Base-by-base conservation (phyloP, 2,113 vertebrate species). In the Vanacampus margaritifer region DNA sequence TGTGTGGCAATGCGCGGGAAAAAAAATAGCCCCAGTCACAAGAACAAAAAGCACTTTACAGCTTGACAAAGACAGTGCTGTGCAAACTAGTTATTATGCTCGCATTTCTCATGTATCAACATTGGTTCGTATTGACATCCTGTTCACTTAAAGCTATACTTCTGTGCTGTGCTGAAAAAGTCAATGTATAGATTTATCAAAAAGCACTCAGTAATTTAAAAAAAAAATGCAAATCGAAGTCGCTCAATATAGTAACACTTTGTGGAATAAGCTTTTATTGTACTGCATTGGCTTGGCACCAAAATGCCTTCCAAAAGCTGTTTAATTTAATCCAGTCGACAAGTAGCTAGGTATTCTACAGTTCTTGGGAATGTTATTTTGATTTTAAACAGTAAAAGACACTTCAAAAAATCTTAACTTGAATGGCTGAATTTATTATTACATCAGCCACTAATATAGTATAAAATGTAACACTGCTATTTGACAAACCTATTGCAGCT, bases 41-140 rank as follows among this genome's bases (percentile, higher is more conserved):
- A 65, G 69, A 75, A 80, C 79, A 84, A 79, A 84, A 72, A 83
- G 70, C 72, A 68, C 74, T 83, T 80, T 73, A 54, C 71, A 37
- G 45, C 23, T 61, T 35, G 74, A 83, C 74, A 77, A 63, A 76
- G 37, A 9, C 39, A 7, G 46, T 54, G 56, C 70, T 76, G 71
- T 64, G 65, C 58, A 74, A 69, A 28, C 65, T 23, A 17, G 60
- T 71, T 64, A 73, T 69, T 73, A 56, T 16, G 0, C 37, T 41
- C 60, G 24, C 53, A 24, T 83, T 69, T 71, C 24, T 54, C 56
- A 21, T 70, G 70, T 36, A 66, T 67, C 57, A 46, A 59, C 56
- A 53, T 14, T 72, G 71, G 70, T 69, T 56, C 50, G 72, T 48
- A 35, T 14, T 75, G 65, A 74, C 46, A 56, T 68, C 24, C 24